Base-by-base conservation (phyloP, 2,888 invertebrate species). In the Crossocerus cetratus region DNA sequence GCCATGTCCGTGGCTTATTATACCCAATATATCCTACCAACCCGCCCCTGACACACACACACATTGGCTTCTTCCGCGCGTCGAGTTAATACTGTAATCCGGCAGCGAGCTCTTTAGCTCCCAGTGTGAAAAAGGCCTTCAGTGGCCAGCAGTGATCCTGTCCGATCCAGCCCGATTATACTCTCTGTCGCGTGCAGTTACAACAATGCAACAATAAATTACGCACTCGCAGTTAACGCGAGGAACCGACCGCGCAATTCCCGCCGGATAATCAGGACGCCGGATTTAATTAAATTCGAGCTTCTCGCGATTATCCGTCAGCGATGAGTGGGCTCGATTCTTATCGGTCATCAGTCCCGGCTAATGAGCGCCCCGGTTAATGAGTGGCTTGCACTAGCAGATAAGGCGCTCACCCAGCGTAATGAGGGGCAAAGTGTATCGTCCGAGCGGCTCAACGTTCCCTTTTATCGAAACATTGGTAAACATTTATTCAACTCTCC, bases 211-310 rank as follows among this genome's bases (percentile, higher is more conserved):
- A n/a, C 8, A 20, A 53, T 8, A n/a, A 58, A 65, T 58, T 42
- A 20, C n/a, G 8, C 59, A 20, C 43, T 60, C 20, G 21, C 22
- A 5, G 21, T 54, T 43, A 54, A 62, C 20, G n/a, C 43, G n/a
- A 11, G 8, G 32, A 32, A n/a, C n/a, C 23, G 8, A 18, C 8
- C 45, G 32, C 20, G 18, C 54, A 44, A 63, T 67, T 59, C 42
- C n/a, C 32, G 11, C 8, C 32, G 60, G 64, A 55, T 21, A 20
- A 16, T 44, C 18, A 21, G 44, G 22, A 61, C 13, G 32, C 22
- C 16, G 42, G 14, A 53, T 59, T 73, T 56, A 74, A 72, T 74
- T 74, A 59, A 54, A 11, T 8, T 3, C 21, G 32, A 73, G 72
- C 72, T 66, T 67, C 67, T 32, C 20, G 11, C 42, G 68, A 20